Conservation (phyloP, 2,113 vertebrate genomes). For the Hemicordylus capensis region DNA sequence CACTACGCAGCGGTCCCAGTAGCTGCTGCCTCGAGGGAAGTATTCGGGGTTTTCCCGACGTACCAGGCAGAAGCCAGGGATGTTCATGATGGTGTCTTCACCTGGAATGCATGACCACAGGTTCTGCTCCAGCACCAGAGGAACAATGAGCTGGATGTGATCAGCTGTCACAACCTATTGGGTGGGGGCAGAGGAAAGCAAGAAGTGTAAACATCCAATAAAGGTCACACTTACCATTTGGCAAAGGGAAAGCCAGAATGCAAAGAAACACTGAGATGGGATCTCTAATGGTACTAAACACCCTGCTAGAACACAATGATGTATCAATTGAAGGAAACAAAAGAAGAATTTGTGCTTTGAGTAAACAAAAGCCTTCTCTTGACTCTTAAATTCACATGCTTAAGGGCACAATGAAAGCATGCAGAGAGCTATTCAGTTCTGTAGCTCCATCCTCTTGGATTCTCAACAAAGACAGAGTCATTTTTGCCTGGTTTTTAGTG, state of each 20-base stretch:
- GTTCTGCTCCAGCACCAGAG: conserved; percentile 93
- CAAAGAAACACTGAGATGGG: not conserved
- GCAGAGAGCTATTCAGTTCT: not conserved
- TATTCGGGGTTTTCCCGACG: conserved; percentile 97
- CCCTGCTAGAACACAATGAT: not conserved
- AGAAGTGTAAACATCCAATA: conserved; percentile 32
- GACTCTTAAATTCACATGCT: not conserved
- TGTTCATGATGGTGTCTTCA: conserved; percentile 97
- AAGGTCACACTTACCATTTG: not conserved
- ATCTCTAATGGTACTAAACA: not conserved
- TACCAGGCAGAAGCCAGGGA: conserved; percentile 94
- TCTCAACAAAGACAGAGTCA: too few species aligned
- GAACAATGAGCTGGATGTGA: conserved; percentile 96
- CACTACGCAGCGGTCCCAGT: conserved; percentile 98
- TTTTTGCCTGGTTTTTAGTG: too few species aligned
- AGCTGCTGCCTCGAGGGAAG: conserved; percentile 94
- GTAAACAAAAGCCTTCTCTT: not conserved
- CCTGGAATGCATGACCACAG: conserved; percentile 94
- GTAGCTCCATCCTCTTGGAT: too few species aligned
- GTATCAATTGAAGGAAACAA: not conserved
- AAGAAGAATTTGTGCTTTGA: not conserved
- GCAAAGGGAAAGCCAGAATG: not conserved
- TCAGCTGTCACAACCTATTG: conserved; percentile 93
- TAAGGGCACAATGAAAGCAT: too few species aligned
- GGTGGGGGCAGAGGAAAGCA: conserved; percentile 28